These are phyloP conservation scores for Gymnoscopelus microlampas DNA, from an alignment of 2,797 vertebrate species.

Conservation along the genomic window DNA sequence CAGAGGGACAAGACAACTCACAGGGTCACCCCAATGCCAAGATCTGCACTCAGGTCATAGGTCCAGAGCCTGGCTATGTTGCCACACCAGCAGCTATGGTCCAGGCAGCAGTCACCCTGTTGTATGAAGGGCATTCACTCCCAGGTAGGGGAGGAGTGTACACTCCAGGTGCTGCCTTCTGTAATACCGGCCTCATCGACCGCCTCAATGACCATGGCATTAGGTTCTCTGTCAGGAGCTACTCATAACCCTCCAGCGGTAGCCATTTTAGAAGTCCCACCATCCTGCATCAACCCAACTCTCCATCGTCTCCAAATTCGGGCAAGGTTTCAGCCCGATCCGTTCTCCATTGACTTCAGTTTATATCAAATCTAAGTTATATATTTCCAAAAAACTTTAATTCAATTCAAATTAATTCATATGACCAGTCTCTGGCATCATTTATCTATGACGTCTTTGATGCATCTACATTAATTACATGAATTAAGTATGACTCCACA, in stretches of 20 bases:
- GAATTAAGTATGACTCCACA: too few species aligned
- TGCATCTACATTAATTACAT: too few species aligned
- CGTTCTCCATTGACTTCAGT: too few species aligned
- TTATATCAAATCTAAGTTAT: too few species aligned
- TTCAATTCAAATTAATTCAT: too few species aligned
- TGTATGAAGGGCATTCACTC: slow-evolving; percentile 82
- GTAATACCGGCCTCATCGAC: slow-evolving; percentile 85
- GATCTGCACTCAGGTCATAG: slow-evolving; percentile 88
- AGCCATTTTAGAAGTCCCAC: not conserved
- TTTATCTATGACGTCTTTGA: too few species aligned
- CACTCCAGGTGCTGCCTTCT: slow-evolving; percentile 88
- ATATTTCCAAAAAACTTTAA: too few species aligned
- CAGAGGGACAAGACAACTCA: slow-evolving; percentile 72
- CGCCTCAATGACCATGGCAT: slow-evolving; percentile 84
- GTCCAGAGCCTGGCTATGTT: slow-evolving; percentile 87
- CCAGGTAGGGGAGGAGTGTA: slow-evolving; percentile 89
- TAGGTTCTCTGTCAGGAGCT: slow-evolving; percentile 84
- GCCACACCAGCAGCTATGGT: slow-evolving; percentile 87
- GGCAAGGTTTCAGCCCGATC: too few species aligned
- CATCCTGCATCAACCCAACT: not conserved
- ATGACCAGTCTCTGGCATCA: too few species aligned
- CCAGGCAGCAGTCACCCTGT: slow-evolving; percentile 84
- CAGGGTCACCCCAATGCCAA: slow-evolving; percentile 82
- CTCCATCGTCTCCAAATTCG: too few species aligned
- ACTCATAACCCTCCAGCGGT: slow-evolving; percentile 18